These are phyloP conservation scores for Arrhamphus sclerolepis DNA, from an alignment of 2,797 vertebrate genomes.

Conservation along the genomic window DNA sequence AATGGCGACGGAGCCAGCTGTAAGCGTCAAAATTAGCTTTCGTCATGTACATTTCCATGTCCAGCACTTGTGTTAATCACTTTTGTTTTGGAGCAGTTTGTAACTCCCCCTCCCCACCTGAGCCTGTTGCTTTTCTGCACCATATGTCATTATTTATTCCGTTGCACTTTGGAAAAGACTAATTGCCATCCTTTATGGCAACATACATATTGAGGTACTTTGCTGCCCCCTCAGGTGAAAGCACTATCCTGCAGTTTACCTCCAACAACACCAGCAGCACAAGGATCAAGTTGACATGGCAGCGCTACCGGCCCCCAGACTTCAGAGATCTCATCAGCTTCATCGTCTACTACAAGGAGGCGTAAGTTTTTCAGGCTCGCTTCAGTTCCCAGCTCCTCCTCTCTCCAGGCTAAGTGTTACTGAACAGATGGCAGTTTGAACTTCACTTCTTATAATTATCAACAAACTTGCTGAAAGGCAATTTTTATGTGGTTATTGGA, in stretches of 20 bases:
- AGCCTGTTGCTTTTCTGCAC: constrained; percentile 25
- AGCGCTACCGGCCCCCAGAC: constrained; percentile 90
- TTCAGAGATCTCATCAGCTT: constrained; percentile 97
- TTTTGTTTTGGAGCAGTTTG: constrained; percentile 28
- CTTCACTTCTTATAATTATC: too few species aligned
- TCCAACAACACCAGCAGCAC: constrained; percentile 90
- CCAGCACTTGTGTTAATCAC: constrained; percentile 19
- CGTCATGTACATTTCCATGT: constrained; percentile 28
- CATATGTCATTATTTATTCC: constrained; percentile 30
- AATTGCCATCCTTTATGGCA: constrained; percentile 13
- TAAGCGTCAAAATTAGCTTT: constrained; percentile 76
- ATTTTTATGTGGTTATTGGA: too few species aligned
- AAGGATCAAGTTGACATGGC: constrained; percentile 91
- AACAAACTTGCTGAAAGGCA: too few species aligned
- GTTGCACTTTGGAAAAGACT: constrained; percentile 6
- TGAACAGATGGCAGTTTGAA: too few species aligned
- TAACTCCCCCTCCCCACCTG: too few species aligned
- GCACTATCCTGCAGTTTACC: constrained; percentile 89
- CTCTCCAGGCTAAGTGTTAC: too few species aligned
- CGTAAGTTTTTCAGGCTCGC: constrained; percentile 82
- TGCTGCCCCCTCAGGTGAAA: constrained; percentile 83
- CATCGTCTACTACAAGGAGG: constrained; percentile 97
- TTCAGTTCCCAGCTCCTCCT: too few species aligned
- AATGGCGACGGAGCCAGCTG: constrained; percentile 96
- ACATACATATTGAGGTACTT: neutral